These are phyloP conservation scores for Ochropleura leucogaster DNA, from an alignment of 2,888 invertebrate species.

Conservation along the genomic window DNA sequence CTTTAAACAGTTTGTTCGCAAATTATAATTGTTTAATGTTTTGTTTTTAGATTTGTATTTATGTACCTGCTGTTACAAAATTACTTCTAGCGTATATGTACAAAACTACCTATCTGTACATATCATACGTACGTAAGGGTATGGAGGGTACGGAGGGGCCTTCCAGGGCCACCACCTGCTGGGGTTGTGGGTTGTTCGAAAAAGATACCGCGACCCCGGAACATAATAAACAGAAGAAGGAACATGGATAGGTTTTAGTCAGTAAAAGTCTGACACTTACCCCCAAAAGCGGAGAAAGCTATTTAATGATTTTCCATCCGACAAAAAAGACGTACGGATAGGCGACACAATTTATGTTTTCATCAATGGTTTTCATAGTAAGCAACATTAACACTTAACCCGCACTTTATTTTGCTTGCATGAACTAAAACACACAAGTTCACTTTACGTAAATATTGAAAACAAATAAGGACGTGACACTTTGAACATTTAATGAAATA, in stretches of 20 bases:
- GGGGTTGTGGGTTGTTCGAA: too few species aligned
- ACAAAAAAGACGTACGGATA: too few species aligned
- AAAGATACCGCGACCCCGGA: too few species aligned
- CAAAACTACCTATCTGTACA: too few species aligned
- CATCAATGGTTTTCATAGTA: background rate
- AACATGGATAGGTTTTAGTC: too few species aligned
- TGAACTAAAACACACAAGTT: constrained; percentile 13
- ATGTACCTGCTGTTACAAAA: background rate
- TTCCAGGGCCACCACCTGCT: too few species aligned
- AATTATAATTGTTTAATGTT: constrained; percentile 14
- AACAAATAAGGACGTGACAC: constrained; percentile 37
- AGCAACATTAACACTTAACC: background rate
- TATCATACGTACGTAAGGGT: too few species aligned
- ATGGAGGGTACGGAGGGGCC: too few species aligned
- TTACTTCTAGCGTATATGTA: background rate
- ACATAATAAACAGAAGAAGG: too few species aligned
- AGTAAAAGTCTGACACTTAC: too few species aligned
- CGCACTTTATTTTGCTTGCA: background rate
- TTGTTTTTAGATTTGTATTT: background rate
- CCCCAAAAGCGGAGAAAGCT: too few species aligned
- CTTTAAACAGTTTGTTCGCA: constrained; percentile 8
- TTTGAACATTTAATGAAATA: constrained; percentile 33
- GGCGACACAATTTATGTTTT: background rate
- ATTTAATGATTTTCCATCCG: too few species aligned
- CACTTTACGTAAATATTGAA: constrained; percentile 27